Conservation (phyloP, 1,140 invertebrate genomes). For the Caligus rogercresseyi region DNA sequence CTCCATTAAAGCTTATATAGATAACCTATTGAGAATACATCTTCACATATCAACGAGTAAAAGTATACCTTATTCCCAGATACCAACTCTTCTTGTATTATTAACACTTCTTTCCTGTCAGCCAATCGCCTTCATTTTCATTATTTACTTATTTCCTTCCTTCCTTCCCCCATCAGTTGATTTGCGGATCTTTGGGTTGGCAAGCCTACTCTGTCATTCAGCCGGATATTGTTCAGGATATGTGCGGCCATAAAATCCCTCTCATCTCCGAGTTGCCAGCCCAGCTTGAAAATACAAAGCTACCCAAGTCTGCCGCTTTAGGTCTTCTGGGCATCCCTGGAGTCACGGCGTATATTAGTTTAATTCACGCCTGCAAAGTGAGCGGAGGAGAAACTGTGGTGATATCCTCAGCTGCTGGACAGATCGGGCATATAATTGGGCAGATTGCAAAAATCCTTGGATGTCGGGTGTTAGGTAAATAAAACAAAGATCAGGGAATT, state of each 20-base stretch:
- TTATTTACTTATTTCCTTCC: too few relatives aligned
- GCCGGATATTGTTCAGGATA: conserved; percentile 10
- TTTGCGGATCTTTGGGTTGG: conserved; percentile 7
- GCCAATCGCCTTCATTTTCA: too few relatives aligned
- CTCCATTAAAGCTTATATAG: too few relatives aligned
- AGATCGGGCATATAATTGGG: conserved; percentile 48
- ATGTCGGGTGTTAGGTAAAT: background rate
- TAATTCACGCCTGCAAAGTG: conserved; percentile 46
- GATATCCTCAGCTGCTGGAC: conserved; percentile 36
- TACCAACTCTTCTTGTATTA: too few relatives aligned
- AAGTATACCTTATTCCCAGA: too few relatives aligned
- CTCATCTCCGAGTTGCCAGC: conserved; percentile 4
- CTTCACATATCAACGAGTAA: too few relatives aligned
- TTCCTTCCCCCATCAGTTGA: too few relatives aligned
- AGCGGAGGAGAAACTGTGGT: conserved; percentile 47
- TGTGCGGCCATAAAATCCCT: conserved; percentile 11
- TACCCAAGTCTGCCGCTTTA: conserved; percentile 39
- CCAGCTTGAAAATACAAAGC: conserved; percentile 14
- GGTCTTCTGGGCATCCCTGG: conserved; percentile 46
- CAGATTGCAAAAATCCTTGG: conserved; percentile 51
- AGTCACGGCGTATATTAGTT: conserved; percentile 52
- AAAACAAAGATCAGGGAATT: too few relatives aligned
- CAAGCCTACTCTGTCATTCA: conserved; percentile 14
- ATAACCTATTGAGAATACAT: too few relatives aligned
- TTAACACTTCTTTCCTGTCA: too few relatives aligned